Percentiles rank a stretch among this genome's conserved stretches.
Evolutionary conservation across 2,113 vertebrate species (phyloP).

Genomic region (Marmota flaviventris): DNA sequence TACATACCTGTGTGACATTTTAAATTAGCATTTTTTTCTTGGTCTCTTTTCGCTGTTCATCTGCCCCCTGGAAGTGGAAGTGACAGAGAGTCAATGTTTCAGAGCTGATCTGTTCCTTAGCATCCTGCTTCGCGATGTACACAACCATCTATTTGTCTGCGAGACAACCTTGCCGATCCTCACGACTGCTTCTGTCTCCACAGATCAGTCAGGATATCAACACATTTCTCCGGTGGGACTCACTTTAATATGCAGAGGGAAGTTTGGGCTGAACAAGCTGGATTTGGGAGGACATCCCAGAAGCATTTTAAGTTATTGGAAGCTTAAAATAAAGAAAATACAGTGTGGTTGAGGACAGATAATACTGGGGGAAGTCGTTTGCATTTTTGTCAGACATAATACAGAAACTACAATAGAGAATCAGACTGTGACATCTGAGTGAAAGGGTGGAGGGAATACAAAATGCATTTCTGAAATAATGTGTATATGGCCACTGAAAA

Average conservation of each 20-base stretch:
- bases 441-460: neutral
- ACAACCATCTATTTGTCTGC: neutral
- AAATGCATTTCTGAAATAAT: constrained; percentile 8
- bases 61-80: neutral
- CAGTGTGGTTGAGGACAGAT: neutral
- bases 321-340: constrained; percentile 54
- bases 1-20: neutral
- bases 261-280: constrained; percentile 47
- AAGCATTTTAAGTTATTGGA: constrained; percentile 54
- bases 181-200: neutral
- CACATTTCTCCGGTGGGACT: constrained; percentile 16
- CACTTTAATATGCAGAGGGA: neutral
- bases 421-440: neutral
- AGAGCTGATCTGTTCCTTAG: constrained; percentile 38
- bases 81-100: constrained; percentile 43
- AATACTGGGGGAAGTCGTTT: neutral
- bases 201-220: constrained; percentile 38
- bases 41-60: neutral
- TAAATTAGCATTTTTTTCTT: constrained; percentile 32
- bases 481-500: constrained; percentile 22
- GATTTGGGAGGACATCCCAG: constrained; percentile 55
- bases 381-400: constrained; percentile 12
- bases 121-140: neutral
- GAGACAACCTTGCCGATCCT: constrained; percentile 6
- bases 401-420: neutral